These are phyloP conservation scores for Condylura cristata DNA, from an alignment of 2,113 vertebrate species.

Conservation along the genomic window DNA sequence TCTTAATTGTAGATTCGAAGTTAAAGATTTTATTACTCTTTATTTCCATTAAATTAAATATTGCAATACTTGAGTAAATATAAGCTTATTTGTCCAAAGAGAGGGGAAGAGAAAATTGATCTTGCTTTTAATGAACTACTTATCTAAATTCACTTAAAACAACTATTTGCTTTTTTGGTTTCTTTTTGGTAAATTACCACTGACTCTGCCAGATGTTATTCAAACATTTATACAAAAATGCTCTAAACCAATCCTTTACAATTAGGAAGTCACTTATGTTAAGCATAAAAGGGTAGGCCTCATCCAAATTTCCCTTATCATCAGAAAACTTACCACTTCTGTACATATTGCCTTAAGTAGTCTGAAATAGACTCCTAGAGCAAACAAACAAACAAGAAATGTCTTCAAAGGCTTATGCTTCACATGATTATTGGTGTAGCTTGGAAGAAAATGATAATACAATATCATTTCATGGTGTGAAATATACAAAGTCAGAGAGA, in stretches of 20 bases:
- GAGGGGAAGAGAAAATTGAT: rapidly evolving
- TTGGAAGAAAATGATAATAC: conserved; percentile 24
- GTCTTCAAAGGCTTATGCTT: background rate
- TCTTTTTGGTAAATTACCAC: background rate
- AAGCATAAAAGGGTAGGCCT: background rate
- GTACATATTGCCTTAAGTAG: background rate
- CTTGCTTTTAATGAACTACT: background rate
- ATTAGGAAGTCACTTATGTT: background rate
- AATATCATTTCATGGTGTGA: conserved; percentile 44
- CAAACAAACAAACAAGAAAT: background rate
- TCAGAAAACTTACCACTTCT: background rate
- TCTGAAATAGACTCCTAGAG: conserved; percentile 7
- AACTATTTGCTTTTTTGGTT: background rate
- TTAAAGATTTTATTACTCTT: background rate
- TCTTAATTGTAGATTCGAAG: background rate
- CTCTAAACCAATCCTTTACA: rapidly evolving
- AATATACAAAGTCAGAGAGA: background rate
- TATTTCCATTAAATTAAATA: background rate
- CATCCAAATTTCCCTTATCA: background rate
- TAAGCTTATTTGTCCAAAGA: background rate
- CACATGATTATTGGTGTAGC: conserved; percentile 1
- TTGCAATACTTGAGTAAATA: background rate
- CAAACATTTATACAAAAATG: background rate
- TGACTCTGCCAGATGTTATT: background rate
- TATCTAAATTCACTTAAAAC: background rate